phyloP scores from a whole-genome alignment of 2,888 invertebrate genomes.

The Dugesia japonica region DNA sequence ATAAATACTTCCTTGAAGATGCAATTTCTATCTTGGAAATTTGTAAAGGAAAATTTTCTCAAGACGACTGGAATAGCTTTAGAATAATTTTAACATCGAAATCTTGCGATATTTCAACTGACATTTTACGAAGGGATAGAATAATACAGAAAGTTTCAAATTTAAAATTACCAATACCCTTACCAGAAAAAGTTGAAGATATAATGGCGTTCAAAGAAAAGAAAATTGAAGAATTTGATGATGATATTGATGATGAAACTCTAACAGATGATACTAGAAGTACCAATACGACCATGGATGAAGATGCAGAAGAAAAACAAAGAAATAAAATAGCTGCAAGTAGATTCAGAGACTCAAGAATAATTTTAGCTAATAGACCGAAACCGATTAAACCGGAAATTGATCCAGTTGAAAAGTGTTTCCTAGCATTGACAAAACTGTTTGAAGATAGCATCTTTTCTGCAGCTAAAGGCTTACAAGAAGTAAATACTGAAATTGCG shows the following conservation, averaged over 20 bases:
- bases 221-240: background rate
- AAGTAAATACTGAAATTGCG: background rate
- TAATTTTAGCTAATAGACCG: background rate
- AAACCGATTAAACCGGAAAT: background rate
- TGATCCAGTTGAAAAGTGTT: background rate
- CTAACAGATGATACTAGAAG: background rate
- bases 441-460: background rate
- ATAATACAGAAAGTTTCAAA: background rate
- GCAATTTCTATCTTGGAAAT: background rate
- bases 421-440: background rate
- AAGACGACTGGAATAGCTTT: background rate
- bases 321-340: background rate
- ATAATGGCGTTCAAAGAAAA: background rate
- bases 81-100: background rate
- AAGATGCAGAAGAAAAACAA: background rate
- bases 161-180: background rate
- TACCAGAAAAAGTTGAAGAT: background rate
- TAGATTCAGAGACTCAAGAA: background rate
- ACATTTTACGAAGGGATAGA: background rate
- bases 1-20: background rate
- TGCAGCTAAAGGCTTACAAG: background rate
- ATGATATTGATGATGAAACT: background rate
- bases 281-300: background rate
- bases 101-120: background rate
- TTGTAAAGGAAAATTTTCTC: background rate